phyloP scores from a whole-genome alignment of 1,140 invertebrate species.

The Phymastichus coffea region DNA sequence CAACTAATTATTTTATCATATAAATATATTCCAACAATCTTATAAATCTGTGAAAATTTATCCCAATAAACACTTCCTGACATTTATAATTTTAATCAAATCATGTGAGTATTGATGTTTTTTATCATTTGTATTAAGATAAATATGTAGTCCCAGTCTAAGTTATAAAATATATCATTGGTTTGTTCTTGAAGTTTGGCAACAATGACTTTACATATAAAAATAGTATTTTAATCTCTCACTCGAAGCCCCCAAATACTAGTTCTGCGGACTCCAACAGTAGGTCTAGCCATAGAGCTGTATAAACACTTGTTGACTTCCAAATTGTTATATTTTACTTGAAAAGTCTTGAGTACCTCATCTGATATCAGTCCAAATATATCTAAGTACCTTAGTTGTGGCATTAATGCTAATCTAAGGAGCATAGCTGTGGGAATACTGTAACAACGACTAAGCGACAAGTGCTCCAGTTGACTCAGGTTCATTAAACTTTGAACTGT shows the following conservation, averaged over 20 bases:
- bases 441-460: constrained; percentile 84
- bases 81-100: neutral
- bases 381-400: constrained; percentile 69
- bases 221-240: constrained; percentile 63
- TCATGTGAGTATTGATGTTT: neutral
- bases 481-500: constrained; percentile 63
- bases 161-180: constrained; percentile 18
- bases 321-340: constrained; percentile 56
- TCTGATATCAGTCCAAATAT: constrained; percentile 74
- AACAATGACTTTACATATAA: neutral
- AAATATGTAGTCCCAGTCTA: constrained; percentile 6
- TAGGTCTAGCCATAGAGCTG: constrained; percentile 83
- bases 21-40: no score
- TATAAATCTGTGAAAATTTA: neutral
- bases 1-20: no score
- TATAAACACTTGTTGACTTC: constrained; percentile 71
- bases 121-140: constrained; percentile 4
- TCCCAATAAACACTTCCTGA: neutral
- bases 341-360: constrained; percentile 59
- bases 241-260: constrained; percentile 87
- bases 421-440: constrained; percentile 66
- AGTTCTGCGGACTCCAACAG: constrained; percentile 79
- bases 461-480: constrained; percentile 73
- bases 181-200: constrained; percentile 2
- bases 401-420: constrained; percentile 55